phyloP scores from a whole-genome alignment of 2,113 vertebrate species.

The Callospermophilus lateralis region DNA sequence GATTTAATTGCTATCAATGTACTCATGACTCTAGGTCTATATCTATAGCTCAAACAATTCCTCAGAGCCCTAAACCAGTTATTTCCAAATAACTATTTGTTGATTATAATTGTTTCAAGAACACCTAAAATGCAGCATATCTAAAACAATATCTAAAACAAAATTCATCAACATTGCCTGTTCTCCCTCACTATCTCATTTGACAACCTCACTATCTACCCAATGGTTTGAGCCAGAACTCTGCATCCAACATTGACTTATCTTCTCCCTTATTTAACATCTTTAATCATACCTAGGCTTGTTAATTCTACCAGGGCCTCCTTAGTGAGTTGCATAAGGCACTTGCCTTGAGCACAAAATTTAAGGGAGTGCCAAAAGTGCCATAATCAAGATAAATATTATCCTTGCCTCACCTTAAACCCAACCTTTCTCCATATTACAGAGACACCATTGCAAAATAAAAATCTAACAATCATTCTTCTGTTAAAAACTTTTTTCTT shows the following conservation, averaged over 20 bases:
- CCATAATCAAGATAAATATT: slow-evolving; percentile 38
- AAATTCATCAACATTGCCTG: slow-evolving; percentile 16
- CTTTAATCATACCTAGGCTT: slow-evolving; percentile 25
- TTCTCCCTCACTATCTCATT: not conserved
- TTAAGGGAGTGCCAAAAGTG: slow-evolving; percentile 18
- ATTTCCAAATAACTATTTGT: slow-evolving; percentile 41
- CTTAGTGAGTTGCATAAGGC: not conserved
- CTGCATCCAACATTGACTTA: not conserved
- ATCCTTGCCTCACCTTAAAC: not conserved
- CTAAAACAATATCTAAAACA: slow-evolving; percentile 37
- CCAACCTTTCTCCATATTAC: not conserved
- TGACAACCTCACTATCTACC: not conserved
- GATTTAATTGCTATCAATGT: not conserved
- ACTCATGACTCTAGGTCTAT: not conserved
- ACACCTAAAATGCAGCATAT: slow-evolving; percentile 24
- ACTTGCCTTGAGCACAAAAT: slow-evolving; percentile 23
- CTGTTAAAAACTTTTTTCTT: slow-evolving; percentile 20
- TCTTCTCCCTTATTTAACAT: slow-evolving; percentile 4
- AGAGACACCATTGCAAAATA: not conserved
- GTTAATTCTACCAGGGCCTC: not conserved
- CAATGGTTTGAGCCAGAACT: not conserved
- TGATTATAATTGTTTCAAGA: not conserved
- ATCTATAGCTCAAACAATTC: not conserved
- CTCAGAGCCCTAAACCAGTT: slow-evolving; percentile 13
- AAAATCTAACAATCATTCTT: slow-evolving; percentile 18